phyloP scores from a whole-genome alignment of 2,113 vertebrate species.

The Probosciger aterrimus region DNA sequence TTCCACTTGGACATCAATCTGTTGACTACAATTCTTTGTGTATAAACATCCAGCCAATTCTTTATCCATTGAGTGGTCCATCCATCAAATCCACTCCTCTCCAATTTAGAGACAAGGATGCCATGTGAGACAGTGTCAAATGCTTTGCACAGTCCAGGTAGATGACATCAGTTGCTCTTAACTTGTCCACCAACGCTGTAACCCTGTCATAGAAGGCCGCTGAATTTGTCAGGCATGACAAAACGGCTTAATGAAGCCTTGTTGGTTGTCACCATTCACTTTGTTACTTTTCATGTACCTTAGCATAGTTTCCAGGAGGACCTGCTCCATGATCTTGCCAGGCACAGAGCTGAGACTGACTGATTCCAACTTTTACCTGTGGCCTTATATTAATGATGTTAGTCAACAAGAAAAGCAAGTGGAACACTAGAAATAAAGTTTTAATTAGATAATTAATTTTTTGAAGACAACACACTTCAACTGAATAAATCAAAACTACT shows the following conservation, averaged over 20 bases:
- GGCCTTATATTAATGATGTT: background rate
- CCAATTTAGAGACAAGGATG: background rate
- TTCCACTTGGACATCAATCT: background rate
- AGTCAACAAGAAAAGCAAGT: background rate
- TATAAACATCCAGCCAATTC: background rate
- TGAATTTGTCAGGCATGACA: background rate
- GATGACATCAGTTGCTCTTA: background rate
- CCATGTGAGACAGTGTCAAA: background rate
- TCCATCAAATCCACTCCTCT: background rate
- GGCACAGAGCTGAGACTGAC: background rate
- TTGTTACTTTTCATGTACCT: background rate
- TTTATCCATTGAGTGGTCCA: accelerated
- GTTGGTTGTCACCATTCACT: background rate
- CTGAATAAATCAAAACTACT: background rate
- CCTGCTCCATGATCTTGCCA: background rate
- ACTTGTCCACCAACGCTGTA: background rate
- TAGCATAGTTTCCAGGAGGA: background rate
- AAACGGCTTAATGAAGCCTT: background rate
- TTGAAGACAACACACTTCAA: background rate
- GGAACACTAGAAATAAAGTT: background rate
- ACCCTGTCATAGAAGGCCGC: accelerated
- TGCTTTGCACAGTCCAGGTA: background rate
- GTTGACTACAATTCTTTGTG: background rate
- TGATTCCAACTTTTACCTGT: background rate
- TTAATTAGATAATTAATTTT: background rate